Evolutionary conservation across 1,140 invertebrate species (phyloP).

Genomic region (Penaeus vannamei): DNA sequence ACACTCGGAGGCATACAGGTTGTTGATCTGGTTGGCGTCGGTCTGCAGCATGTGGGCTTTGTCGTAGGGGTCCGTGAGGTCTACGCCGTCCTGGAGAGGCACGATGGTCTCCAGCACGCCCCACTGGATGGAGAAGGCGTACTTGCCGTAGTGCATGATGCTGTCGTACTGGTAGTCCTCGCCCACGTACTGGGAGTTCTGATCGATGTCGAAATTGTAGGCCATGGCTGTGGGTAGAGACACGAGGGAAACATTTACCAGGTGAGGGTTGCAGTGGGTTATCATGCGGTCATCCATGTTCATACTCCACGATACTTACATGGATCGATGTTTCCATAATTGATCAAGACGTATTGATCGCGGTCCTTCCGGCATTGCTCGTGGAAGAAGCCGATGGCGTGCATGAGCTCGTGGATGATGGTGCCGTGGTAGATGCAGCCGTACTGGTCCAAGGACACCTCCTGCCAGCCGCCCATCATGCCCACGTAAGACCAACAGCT

Average conservation of each 20-base stretch:
- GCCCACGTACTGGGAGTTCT: constrained; percentile 41
- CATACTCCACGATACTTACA: neutral
- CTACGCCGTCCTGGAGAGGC: neutral
- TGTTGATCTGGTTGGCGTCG: constrained; percentile 56
- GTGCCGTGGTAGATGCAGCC: constrained; percentile 52
- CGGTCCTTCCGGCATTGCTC: constrained; percentile 48
- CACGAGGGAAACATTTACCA: neutral
- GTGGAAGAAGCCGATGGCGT: constrained; percentile 51
- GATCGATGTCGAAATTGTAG: constrained; percentile 44
- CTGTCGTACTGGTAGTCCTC: constrained; percentile 50
- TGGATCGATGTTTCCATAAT: constrained; percentile 34
- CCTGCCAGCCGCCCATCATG: constrained; percentile 37
- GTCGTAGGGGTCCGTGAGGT: constrained; percentile 38
- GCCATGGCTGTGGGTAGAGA: neutral
- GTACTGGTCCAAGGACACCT: constrained; percentile 20
- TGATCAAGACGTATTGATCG: constrained; percentile 41
- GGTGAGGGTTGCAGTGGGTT: neutral
- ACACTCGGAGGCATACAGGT: constrained; percentile 27
- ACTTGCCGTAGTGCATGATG: constrained; percentile 58
- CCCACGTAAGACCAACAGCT: constrained; percentile 56
- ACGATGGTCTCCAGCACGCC: constrained; percentile 44
- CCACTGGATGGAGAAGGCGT: constrained; percentile 49
- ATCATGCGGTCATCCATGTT: neutral
- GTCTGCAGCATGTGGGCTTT: constrained; percentile 31
- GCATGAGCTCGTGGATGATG: constrained; percentile 51